Conservation (phyloP, 2,113 vertebrate genomes). For the Smithornis capensis region DNA sequence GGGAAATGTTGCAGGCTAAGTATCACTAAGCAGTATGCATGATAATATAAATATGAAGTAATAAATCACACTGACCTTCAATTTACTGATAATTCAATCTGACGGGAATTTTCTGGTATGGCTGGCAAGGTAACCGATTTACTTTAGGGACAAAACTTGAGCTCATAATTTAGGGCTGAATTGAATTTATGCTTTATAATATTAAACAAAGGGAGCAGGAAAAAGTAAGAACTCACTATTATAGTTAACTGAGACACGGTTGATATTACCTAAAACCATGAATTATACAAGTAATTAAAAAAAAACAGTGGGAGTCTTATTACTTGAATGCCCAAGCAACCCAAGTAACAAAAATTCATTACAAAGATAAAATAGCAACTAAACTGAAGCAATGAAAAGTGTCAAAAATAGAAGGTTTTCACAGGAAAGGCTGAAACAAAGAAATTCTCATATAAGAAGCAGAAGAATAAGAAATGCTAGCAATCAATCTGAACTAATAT, state of each 20-base stretch:
- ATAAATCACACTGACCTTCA: not conserved
- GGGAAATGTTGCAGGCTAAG: not conserved
- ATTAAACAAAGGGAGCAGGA: not conserved
- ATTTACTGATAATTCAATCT: not conserved
- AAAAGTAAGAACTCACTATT: not conserved
- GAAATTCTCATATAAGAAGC: not conserved
- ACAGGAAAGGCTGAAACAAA: not conserved
- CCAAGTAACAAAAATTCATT: not conserved
- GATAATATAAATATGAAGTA: not conserved
- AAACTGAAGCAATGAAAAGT: not conserved
- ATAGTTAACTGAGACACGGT: not conserved
- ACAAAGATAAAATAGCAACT: not conserved
- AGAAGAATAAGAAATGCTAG: not conserved
- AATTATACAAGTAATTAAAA: conserved; percentile 11
- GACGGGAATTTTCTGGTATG: not conserved
- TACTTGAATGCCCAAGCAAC: not conserved
- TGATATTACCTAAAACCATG: not conserved
- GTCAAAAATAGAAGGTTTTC: not conserved
- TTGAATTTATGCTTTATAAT: not conserved
- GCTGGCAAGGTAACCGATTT: not conserved
- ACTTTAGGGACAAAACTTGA: not conserved
- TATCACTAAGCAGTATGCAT: not conserved
- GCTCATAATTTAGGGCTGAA: not conserved
- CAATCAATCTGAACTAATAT: not conserved
- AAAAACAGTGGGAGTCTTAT: not conserved